Base-by-base conservation (phyloP, 1,140 invertebrate species). In the Listronotus bonariensis region DNA sequence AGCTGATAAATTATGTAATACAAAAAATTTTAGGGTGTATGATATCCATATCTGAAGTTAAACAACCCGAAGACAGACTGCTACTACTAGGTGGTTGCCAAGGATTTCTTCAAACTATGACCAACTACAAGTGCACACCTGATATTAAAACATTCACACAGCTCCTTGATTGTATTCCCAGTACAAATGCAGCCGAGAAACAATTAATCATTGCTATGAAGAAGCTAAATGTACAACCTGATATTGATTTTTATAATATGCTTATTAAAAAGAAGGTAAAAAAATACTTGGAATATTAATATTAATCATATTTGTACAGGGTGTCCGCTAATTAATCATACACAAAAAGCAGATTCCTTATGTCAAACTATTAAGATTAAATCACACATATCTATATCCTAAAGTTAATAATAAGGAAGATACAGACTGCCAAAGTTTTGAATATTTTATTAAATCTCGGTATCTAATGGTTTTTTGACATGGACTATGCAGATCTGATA, bases 191-290 rank as follows among this genome's bases (percentile, higher is more conserved):
- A 45, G 83, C 85, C 31, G 93, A 96, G 79, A 80, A 87, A 67
- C 80, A 85, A 67, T 70, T 93, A 7, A 65, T 92, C 6, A 65
- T 74, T 38, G 74, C 82, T 18, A 85, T 94, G 73, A 82, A 84
- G 52, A 74, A 79, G 53, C 77, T 80, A 36, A 78, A 83, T 11
- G 74, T 94, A 0, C 82, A 82, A 69, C 78, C 87, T 0, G 93
- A 96, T 79, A 84, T 91, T 38, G 86, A 87, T 74, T 94, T 96
- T 75, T 94, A 86, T 70, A 97, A 96, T 79, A 85, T 90, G 75
- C 79, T 96, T 12, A 95, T 97, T 49, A 92, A 89, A 72, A 92
- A 87, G 74, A 82, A 91, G 55, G 87, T 65, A 65, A 55, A 26
- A 26, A 26, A 26, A 26, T 5, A 26, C n/a, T n/a, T n/a, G n/a